Evolutionary conservation across 1,140 invertebrate species (phyloP), one percentile per base, ranked within the genome.

Genomic region (Idris sp.): DNA sequence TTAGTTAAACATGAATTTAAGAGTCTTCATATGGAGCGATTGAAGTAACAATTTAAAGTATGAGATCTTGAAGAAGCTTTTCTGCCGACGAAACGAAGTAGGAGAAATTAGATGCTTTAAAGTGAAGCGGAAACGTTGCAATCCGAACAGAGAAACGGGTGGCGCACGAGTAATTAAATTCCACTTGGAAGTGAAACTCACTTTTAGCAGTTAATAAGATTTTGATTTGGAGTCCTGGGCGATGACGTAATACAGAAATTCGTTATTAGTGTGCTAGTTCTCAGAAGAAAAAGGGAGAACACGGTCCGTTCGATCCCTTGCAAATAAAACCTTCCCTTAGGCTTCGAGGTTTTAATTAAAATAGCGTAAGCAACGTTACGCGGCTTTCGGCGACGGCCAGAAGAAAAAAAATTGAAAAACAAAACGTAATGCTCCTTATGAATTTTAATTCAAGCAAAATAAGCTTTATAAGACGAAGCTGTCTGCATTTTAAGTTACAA

Each of bases 171-270:
- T 82, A 83, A 84, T 86, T 84, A 83, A 83, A 83, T 81, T 83
- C 79, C 78, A 79, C 68, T 84, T 82, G 73, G 75, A 83, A 81
- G 74, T 82, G 76, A 79, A 83, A 81, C 79, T 81, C 76, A 81
- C 74, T 83, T 82, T 83, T 76, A 81, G 79, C 76, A 77, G 72
- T 82, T 84, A 84, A 85, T 84, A 82, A 81, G 84, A 84, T 84
- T 86, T 84, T 83, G 79, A 83, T 83, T 84, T 78, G 64, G 49
- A 75, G 73, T 74, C 74, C 40, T 74, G 64, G 58, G 56, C 59
- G 77, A 68, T 75, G 77, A 83, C 77, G 80, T 80, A 82, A 83
- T 77, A 65, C 56, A 73, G 71, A 75, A 76, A 71, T 69, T 68
- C 64, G 58, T 65, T 68, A 62, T 74, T 61, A 51, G 35, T 31